These are phyloP conservation scores for Lineus longissimus DNA, from an alignment of 1,140 invertebrate species.

Conservation along the genomic window DNA sequence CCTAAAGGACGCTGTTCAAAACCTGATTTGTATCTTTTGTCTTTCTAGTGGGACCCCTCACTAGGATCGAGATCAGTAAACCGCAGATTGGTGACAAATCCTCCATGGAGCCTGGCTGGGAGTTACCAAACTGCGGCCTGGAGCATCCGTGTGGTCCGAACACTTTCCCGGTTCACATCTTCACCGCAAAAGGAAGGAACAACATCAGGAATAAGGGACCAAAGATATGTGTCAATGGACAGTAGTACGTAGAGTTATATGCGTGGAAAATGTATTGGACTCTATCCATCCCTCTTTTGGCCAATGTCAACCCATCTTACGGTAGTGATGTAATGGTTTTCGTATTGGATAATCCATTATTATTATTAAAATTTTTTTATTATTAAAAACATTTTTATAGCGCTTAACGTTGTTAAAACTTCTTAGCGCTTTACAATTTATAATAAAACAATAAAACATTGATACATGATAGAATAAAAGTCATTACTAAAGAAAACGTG, in stretches of 20 bases:
- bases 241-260: conserved; percentile 57
- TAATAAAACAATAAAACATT: too few relatives aligned
- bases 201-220: conserved; percentile 46
- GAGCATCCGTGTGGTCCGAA: conserved; percentile 41
- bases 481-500: too few relatives aligned
- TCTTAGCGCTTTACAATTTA: too few relatives aligned
- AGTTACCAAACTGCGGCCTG: conserved; percentile 55
- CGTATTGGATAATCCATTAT: too few relatives aligned
- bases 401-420: too few relatives aligned
- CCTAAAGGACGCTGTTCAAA: too few relatives aligned
- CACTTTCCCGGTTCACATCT: conserved; percentile 55
- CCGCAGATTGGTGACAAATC: conserved; percentile 19
- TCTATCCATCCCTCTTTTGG: too few relatives aligned
- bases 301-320: too few relatives aligned
- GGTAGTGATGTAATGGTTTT: neutral
- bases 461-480: too few relatives aligned
- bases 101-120: conserved; percentile 34
- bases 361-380: too few relatives aligned
- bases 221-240: conserved; percentile 56
- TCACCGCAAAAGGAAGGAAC: conserved; percentile 53
- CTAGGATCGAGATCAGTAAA: conserved; percentile 21
- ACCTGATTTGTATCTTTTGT: too few relatives aligned
- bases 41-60: conserved; percentile 30
- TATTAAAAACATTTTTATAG: too few relatives aligned
- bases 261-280: neutral